These are phyloP conservation scores for Xiphias gladius DNA, from an alignment of 2,113 vertebrate genomes.

Conservation along the genomic window DNA sequence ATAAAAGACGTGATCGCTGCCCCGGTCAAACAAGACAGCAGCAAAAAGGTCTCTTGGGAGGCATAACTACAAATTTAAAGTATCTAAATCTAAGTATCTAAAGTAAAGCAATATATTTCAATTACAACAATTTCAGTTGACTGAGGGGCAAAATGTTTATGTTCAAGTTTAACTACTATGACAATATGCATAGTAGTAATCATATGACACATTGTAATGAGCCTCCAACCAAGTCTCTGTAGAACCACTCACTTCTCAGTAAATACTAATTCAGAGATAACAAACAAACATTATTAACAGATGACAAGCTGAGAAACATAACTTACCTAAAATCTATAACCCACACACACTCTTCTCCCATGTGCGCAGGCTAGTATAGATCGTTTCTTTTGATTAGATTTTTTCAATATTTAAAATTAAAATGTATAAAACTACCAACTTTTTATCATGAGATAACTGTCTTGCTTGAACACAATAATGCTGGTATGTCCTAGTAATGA, in stretches of 20 bases:
- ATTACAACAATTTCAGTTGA: neutral
- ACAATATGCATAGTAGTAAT: neutral
- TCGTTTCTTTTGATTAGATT: too few relatives aligned
- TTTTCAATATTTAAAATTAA: too few relatives aligned
- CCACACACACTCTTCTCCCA: neutral
- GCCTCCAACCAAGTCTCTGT: neutral
- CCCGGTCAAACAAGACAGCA: neutral
- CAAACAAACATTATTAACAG: too few relatives aligned
- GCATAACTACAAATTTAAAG: neutral
- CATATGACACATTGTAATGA: neutral
- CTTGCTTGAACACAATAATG: too few relatives aligned
- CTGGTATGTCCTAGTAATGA: too few relatives aligned
- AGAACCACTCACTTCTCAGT: neutral
- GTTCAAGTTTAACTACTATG: neutral
- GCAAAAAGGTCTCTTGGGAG: constrained; percentile 13
- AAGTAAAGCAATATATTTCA: neutral
- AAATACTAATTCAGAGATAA: too few relatives aligned
- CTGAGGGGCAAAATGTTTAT: neutral
- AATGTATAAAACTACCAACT: too few relatives aligned
- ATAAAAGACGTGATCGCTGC: constrained; percentile 19
- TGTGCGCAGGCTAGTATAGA: too few relatives aligned
- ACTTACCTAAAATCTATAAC: too few relatives aligned
- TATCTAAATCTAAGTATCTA: neutral
- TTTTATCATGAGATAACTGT: too few relatives aligned
- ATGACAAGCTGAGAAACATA: too few relatives aligned